These are phyloP conservation scores for Gari tellinella DNA, from an alignment of 2,888 invertebrate genomes.

Conservation along the genomic window DNA sequence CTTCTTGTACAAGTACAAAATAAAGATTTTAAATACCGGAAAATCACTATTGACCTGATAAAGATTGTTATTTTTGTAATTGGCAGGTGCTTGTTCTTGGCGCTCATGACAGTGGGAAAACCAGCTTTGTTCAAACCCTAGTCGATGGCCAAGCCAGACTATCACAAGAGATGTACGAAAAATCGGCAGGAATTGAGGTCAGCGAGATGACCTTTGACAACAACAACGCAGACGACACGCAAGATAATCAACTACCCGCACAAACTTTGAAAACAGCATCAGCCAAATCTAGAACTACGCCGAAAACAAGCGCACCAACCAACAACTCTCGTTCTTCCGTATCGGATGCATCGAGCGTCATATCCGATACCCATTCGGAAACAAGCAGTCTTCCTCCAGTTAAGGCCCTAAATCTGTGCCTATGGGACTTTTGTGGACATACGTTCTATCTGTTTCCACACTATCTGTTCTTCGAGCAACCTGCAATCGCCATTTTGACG, in stretches of 20 bases:
- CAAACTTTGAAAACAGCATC: neutral
- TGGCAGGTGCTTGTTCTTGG: conserved; percentile 70
- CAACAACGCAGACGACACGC: conserved; percentile 2
- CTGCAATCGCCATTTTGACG: conserved; percentile 77
- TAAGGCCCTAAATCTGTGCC: conserved; percentile 66
- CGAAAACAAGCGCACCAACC: too few relatives aligned
- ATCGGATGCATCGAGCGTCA: too few relatives aligned
- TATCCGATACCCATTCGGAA: too few relatives aligned
- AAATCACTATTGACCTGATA: too few relatives aligned
- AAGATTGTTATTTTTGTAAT: too few relatives aligned
- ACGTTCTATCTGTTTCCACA: conserved; percentile 78
- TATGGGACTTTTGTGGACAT: conserved; percentile 83
- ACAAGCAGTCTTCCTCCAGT: neutral
- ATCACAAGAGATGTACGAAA: conserved; percentile 74
- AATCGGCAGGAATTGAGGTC: conserved; percentile 76
- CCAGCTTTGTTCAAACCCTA: conserved; percentile 79
- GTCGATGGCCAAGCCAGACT: conserved; percentile 82
- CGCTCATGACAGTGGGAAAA: conserved; percentile 74
- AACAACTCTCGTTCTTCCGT: too few relatives aligned
- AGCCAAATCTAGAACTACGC: neutral
- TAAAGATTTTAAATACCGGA: too few relatives aligned
- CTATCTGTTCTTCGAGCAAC: conserved; percentile 79
- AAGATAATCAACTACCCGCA: neutral
- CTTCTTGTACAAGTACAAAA: too few relatives aligned
- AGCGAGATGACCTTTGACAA: conserved; percentile 75